Conservation (phyloP, 2,888 invertebrate species). For the Melinopterus prodromus region DNA sequence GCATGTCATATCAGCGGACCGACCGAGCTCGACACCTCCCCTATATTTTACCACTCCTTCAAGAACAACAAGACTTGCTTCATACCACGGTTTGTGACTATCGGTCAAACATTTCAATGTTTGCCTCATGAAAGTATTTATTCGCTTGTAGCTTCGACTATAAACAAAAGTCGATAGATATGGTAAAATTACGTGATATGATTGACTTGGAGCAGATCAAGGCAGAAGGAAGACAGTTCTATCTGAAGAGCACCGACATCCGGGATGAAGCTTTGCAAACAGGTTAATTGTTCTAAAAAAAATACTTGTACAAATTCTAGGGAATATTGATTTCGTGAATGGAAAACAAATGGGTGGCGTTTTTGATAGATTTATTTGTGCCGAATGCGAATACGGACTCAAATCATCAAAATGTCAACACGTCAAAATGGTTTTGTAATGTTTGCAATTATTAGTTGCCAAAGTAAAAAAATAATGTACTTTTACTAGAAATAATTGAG, state of each 20-base stretch:
- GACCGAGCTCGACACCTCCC: conserved; percentile 77
- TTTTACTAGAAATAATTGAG: too few species aligned
- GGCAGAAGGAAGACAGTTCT: conserved; percentile 91
- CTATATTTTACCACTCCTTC: conserved; percentile 73
- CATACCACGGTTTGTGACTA: conserved; percentile 74
- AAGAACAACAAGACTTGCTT: conserved; percentile 75
- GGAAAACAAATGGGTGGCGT: too few species aligned
- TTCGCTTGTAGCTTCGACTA: conserved; percentile 55
- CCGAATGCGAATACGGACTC: too few species aligned
- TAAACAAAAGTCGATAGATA: conserved; percentile 79
- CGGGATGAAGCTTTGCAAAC: conserved; percentile 80
- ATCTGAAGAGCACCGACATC: conserved; percentile 77
- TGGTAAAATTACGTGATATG: conserved; percentile 82
- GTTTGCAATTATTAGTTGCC: too few species aligned
- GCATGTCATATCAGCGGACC: conserved; percentile 80
- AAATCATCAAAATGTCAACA: too few species aligned
- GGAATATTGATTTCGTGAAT: too few species aligned
- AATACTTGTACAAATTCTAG: background rate
- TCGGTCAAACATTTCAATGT: background rate
- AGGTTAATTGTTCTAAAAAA: conserved; percentile 64
- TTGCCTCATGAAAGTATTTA: background rate
- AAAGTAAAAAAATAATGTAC: too few species aligned
- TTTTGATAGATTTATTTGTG: too few species aligned
- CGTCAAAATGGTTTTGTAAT: too few species aligned
- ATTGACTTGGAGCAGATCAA: conserved; percentile 73